These are phyloP conservation scores for Augochlorella aurata DNA, from an alignment of 2,888 invertebrate genomes.

Conservation along the genomic window DNA sequence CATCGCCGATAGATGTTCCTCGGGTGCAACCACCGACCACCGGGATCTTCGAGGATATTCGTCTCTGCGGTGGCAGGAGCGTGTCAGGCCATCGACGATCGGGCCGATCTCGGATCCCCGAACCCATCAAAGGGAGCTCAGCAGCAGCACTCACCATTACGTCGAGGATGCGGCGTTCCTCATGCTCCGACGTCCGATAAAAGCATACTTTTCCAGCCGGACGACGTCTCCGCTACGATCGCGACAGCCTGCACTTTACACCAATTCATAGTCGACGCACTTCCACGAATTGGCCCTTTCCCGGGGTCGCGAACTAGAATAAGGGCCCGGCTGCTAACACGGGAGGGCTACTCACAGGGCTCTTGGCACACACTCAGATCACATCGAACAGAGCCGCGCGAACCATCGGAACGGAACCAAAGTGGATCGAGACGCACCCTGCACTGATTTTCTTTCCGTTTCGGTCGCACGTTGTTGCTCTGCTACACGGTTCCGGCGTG, in stretches of 20 bases:
- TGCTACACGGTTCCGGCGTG: not conserved
- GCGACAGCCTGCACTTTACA: constrained; percentile 52
- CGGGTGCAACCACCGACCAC: not conserved
- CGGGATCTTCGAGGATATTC: constrained; percentile 4
- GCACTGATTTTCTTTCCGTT: not conserved
- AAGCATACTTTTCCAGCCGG: constrained; percentile 69
- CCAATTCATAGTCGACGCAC: constrained; percentile 61
- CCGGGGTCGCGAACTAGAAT: not conserved
- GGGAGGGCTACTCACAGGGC: not conserved
- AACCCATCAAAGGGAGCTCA: not conserved
- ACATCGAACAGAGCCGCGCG: not conserved
- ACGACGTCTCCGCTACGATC: constrained; percentile 51
- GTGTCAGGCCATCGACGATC: not conserved
- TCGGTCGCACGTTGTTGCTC: not conserved
- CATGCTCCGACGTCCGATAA: constrained; percentile 74
- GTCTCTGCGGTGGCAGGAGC: not conserved
- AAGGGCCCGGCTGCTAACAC: not conserved
- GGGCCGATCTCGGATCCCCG: not conserved
- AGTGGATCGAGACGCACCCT: not conserved
- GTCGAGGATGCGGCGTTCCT: constrained; percentile 74
- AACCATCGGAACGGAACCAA: not conserved
- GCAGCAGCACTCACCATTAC: constrained; percentile 73
- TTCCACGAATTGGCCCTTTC: constrained; percentile 12
- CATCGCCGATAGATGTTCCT: not conserved
- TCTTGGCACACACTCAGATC: constrained; percentile 3